Conservation (phyloP, 2,113 vertebrate genomes). For the Thamnaconus septentrionalis region DNA sequence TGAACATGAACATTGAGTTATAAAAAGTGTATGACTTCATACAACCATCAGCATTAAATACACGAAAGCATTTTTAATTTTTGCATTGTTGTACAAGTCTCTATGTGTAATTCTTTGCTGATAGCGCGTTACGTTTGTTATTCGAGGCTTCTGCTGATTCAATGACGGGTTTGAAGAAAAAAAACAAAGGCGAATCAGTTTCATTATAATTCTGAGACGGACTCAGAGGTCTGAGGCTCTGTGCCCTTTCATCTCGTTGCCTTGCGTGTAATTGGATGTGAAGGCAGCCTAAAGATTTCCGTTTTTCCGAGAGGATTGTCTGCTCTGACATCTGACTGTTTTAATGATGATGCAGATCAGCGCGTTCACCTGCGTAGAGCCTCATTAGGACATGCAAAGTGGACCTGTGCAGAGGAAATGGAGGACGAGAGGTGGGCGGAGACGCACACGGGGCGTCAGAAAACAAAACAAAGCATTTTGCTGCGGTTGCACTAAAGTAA, state of each 20-base stretch:
- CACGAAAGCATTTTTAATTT: too few species aligned
- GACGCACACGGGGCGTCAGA: conserved; percentile 10
- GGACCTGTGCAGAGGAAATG: conserved; percentile 16
- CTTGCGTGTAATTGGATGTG: conserved; percentile 36
- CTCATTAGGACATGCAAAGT: conserved; percentile 1
- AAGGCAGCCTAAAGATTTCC: conserved; percentile 39
- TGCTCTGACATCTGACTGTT: conserved; percentile 49
- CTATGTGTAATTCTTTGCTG: too few species aligned
- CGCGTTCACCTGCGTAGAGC: conserved; percentile 19
- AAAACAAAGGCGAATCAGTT: conserved; percentile 1
- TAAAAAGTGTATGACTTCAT: too few species aligned
- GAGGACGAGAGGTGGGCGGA: conserved; percentile 10
- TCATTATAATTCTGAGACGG: not conserved
- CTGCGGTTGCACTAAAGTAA: conserved; percentile 5
- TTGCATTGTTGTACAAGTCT: too few species aligned
- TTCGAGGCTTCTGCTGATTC: too few species aligned
- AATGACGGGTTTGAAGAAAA: not conserved
- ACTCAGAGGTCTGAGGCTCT: too few species aligned
- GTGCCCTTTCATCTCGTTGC: conserved; percentile 1
- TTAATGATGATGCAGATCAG: conserved; percentile 28
- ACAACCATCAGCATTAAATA: too few species aligned
- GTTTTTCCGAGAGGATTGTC: conserved; percentile 52
- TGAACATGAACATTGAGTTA: too few species aligned
- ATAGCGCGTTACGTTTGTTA: too few species aligned
- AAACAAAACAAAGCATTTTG: conserved; percentile 9